Conservation (phyloP, 2,888 invertebrate species). For the Stratiomys singularior region DNA sequence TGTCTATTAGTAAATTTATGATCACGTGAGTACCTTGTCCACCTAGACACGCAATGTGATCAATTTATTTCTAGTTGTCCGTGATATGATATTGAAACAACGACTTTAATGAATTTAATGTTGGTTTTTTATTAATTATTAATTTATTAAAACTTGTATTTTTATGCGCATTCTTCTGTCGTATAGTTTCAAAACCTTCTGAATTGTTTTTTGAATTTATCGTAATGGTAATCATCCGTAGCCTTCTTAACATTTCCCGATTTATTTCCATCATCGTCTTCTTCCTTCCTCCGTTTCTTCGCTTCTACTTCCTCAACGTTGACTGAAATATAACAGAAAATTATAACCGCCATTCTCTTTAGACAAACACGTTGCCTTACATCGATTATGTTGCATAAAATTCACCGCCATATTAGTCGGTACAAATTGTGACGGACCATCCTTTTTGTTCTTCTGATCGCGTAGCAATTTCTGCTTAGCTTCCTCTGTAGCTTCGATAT, state of each 20-base stretch:
- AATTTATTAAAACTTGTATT: too few relatives aligned
- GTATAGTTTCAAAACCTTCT: slow-evolving; percentile 76
- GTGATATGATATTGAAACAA: too few relatives aligned
- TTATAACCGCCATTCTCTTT: background rate
- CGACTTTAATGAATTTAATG: too few relatives aligned
- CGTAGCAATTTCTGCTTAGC: slow-evolving; percentile 92
- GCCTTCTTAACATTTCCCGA: slow-evolving; percentile 85
- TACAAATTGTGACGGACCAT: slow-evolving; percentile 93
- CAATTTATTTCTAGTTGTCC: too few relatives aligned
- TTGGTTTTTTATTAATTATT: too few relatives aligned
- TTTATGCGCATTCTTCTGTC: too few relatives aligned
- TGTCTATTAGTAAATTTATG: too few relatives aligned
- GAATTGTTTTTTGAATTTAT: slow-evolving; percentile 96
- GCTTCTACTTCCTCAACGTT: slow-evolving; percentile 81
- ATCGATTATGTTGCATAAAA: slow-evolving; percentile 97
- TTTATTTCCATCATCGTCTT: slow-evolving; percentile 68
- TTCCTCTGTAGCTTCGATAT: slow-evolving; percentile 99
- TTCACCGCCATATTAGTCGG: slow-evolving; percentile 99
- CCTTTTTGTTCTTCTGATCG: slow-evolving; percentile 91
- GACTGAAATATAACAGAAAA: slow-evolving; percentile 67
- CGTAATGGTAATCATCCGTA: slow-evolving; percentile 97
- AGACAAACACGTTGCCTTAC: slow-evolving; percentile 67
- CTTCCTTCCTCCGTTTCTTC: slow-evolving; percentile 66
- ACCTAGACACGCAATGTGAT: too few relatives aligned
- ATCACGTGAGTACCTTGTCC: too few relatives aligned